These are phyloP conservation scores for Melanotaenia maccullochi DNA, from an alignment of 2,797 vertebrate genomes.

Conservation along the genomic window DNA sequence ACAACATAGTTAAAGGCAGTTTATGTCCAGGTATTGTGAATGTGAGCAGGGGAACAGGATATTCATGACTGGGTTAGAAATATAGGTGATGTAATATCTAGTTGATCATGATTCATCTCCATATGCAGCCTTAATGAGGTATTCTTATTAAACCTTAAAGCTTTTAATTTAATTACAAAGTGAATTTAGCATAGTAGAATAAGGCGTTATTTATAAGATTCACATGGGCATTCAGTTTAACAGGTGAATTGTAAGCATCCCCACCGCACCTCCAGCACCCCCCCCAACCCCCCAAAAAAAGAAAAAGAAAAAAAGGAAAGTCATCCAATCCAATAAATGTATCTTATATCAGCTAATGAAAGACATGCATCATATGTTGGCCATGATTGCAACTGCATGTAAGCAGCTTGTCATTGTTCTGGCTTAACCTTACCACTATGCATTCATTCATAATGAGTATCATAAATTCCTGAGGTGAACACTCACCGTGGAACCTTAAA, in stretches of 20 bases:
- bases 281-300: background rate
- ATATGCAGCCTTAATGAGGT: background rate
- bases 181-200: constrained; percentile 28
- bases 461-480: constrained; percentile 44
- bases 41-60: constrained; percentile 13
- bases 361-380: constrained; percentile 23
- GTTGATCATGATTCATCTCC: constrained; percentile 15
- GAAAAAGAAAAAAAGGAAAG: constrained; percentile 14
- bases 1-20: constrained; percentile 18
- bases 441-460: constrained; percentile 41
- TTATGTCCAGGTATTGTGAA: constrained; percentile 10
- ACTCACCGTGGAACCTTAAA: constrained; percentile 45
- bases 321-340: constrained; percentile 19
- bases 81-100: background rate
- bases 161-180: constrained; percentile 57
- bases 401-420: constrained; percentile 33
- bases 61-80: constrained; percentile 19
- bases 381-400: constrained; percentile 53
- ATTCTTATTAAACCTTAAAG: background rate
- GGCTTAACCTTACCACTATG: constrained; percentile 30
- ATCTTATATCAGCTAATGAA: constrained; percentile 44
- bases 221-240: background rate
- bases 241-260: constrained; percentile 11
- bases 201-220: constrained; percentile 17
- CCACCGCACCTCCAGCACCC: background rate